These are phyloP conservation scores for Pardosa pseudoannulata DNA, from an alignment of 2,888 invertebrate genomes.

Conservation along the genomic window DNA sequence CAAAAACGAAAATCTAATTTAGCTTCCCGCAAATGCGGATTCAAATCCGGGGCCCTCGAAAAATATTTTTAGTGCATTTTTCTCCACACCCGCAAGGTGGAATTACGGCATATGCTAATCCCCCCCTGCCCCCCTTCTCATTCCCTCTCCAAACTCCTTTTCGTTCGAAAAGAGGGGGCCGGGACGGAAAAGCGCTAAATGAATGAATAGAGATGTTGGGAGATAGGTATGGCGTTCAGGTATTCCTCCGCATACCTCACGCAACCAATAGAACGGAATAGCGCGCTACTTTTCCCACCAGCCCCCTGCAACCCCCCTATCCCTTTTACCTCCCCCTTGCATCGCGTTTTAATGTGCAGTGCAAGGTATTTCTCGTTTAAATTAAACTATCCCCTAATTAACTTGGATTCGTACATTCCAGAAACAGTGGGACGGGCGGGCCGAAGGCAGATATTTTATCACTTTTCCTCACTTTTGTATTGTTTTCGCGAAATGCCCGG, in stretches of 20 bases:
- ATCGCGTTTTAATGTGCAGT: too few relatives aligned
- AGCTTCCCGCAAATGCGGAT: constrained; percentile 28
- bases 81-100: constrained; percentile 35
- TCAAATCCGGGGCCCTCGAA: constrained; percentile 32
- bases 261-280: constrained; percentile 42
- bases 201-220: constrained; percentile 56
- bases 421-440: constrained; percentile 16
- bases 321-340: too few relatives aligned
- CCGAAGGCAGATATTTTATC: constrained; percentile 63
- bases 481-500: constrained; percentile 56
- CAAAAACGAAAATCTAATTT: constrained; percentile 60
- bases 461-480: constrained; percentile 61
- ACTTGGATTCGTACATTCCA: constrained; percentile 67
- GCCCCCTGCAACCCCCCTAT: constrained; percentile 1
- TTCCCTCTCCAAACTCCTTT: too few relatives aligned
- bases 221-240: constrained; percentile 58
- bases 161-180: background rate
- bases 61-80: constrained; percentile 63
- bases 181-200: constrained; percentile 17
- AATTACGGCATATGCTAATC: background rate
- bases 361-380: constrained; percentile 42
- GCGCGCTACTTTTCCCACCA: constrained; percentile 40
- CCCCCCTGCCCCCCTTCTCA: constrained; percentile 1
- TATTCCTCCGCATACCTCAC: constrained; percentile 40
- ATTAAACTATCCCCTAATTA: constrained; percentile 69